Evolutionary conservation across 2,888 invertebrate genomes (phyloP).

Genomic region (Phortica magna): DNA sequence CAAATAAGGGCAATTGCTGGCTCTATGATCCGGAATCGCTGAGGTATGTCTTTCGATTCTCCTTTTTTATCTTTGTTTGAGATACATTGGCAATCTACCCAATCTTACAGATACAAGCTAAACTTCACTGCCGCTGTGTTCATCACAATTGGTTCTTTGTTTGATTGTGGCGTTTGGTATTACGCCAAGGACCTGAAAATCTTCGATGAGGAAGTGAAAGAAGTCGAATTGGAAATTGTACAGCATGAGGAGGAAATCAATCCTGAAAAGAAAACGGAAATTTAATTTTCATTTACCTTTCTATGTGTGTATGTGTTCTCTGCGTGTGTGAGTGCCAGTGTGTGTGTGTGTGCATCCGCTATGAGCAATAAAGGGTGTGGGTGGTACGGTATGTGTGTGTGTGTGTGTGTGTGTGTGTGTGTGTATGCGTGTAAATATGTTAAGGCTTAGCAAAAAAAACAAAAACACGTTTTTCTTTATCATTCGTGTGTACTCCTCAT

Average conservation of each 20-base stretch:
- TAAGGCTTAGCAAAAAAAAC: not conserved
- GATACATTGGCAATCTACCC: not conserved
- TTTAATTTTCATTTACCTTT: conserved; percentile 57
- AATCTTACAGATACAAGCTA: conserved; percentile 79
- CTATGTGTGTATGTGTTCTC: not conserved
- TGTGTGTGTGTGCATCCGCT: conserved; percentile 37
- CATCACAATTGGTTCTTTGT: conserved; percentile 82
- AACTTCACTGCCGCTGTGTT: conserved; percentile 84
- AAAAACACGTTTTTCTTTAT: not conserved
- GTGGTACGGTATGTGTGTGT: conserved; percentile 31
- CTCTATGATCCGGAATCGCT: conserved; percentile 84
- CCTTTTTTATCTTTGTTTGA: too few relatives aligned
- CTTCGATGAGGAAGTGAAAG: conserved; percentile 82
- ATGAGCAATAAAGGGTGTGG: not conserved
- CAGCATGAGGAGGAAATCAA: conserved; percentile 73
- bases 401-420: conserved; percentile 31
- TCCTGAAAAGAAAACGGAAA: conserved; percentile 76
- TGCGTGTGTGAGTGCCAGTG: conserved; percentile 2
- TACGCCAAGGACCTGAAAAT: conserved; percentile 84
- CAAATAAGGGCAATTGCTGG: conserved; percentile 86
- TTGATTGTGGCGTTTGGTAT: conserved; percentile 84
- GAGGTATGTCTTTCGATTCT: conserved; percentile 72
- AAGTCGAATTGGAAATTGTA: conserved; percentile 75
- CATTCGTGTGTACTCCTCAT: conserved; percentile 10
- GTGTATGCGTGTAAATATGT: conserved; percentile 35